A percentile compares a stretch with the other conserved stretches of the same genome.
Conservation (phyloP, 2,113 vertebrate species). For the Pogonocichla stellata region DNA sequence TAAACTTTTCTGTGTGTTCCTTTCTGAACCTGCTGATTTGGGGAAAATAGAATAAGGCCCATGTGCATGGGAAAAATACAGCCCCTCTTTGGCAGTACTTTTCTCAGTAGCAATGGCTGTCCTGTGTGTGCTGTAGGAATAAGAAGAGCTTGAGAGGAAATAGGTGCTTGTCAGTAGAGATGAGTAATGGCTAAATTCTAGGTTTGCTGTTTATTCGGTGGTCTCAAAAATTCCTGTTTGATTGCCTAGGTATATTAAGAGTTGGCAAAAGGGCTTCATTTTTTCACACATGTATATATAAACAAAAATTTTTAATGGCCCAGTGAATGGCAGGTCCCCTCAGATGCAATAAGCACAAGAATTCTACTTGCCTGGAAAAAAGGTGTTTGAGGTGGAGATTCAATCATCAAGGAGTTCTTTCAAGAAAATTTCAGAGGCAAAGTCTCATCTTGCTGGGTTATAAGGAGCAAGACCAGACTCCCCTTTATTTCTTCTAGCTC, state of each 20-base stretch:
- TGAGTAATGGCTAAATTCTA: background rate
- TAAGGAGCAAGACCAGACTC: background rate
- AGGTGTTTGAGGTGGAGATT: background rate
- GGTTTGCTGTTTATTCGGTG: background rate
- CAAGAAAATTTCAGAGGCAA: background rate
- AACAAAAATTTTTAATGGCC: background rate
- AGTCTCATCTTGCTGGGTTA: background rate
- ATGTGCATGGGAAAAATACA: background rate
- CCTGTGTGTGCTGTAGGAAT: background rate
- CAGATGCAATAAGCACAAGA: background rate
- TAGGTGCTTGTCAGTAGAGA: background rate
- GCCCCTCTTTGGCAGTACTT: background rate
- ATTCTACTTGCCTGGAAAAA: background rate
- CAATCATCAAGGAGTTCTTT: background rate
- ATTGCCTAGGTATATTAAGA: background rate
- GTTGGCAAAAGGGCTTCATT: background rate
- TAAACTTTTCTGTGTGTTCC: background rate
- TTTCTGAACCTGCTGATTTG: background rate
- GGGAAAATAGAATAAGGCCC: background rate
- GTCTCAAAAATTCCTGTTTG: background rate
- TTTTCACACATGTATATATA: accelerated
- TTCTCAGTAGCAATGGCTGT: background rate
- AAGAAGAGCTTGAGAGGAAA: background rate
- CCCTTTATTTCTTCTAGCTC: background rate
- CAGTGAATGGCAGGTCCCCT: background rate